These are phyloP conservation scores for Beris chalybata DNA, from an alignment of 2,888 invertebrate species.

Conservation along the genomic window DNA sequence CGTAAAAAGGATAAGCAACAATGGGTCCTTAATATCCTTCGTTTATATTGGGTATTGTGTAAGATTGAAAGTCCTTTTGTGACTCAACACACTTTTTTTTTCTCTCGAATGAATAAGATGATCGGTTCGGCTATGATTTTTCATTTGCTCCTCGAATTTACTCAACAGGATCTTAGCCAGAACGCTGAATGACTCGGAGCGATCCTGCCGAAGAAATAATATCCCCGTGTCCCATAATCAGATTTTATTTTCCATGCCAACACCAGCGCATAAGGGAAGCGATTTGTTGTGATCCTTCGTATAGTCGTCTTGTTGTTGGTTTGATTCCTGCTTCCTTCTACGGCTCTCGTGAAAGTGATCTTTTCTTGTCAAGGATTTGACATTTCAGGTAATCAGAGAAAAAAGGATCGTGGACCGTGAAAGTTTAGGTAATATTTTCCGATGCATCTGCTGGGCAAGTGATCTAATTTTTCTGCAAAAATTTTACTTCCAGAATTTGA, in stretches of 20 bases:
- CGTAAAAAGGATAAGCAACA: slow-evolving; percentile 28
- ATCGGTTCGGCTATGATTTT: too few species aligned
- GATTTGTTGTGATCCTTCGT: slow-evolving; percentile 29
- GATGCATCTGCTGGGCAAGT: slow-evolving; percentile 8
- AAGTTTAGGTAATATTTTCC: background rate
- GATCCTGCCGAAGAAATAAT: background rate
- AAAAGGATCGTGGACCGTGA: slow-evolving; percentile 1
- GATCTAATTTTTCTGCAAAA: slow-evolving; percentile 29
- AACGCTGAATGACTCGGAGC: background rate
- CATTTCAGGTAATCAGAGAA: slow-evolving; percentile 13
- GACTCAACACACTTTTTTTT: slow-evolving; percentile 21
- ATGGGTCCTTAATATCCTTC: slow-evolving; percentile 34
- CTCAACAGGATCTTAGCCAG: background rate
- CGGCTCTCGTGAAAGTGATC: slow-evolving; percentile 12
- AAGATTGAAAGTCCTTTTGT: slow-evolving; percentile 29
- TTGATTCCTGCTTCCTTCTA: too few species aligned
- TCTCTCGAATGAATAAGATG: too few species aligned
- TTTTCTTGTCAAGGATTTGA: slow-evolving; percentile 26
- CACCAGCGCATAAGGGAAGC: slow-evolving; percentile 21
- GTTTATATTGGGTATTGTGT: slow-evolving; percentile 35
- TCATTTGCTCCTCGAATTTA: slow-evolving; percentile 10
- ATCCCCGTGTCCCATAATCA: slow-evolving; percentile 19
- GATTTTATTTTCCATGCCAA: slow-evolving; percentile 31
- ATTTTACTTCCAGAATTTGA: background rate
- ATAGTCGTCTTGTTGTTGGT: too few species aligned